Conservation (phyloP, 2,113 vertebrate species). For the Zosterops lateralis region DNA sequence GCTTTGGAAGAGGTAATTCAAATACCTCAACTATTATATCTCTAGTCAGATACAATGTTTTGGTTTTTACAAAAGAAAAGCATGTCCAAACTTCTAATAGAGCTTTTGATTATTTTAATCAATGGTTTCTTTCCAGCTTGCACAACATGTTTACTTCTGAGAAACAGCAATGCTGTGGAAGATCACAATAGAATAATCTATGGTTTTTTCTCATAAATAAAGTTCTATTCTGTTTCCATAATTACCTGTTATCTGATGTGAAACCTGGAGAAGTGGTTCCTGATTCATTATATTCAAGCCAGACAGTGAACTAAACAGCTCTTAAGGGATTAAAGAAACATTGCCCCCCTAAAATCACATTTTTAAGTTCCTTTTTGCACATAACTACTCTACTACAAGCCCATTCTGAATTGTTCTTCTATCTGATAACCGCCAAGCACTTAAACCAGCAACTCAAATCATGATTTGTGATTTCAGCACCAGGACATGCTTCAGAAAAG, state of each 20-base stretch:
- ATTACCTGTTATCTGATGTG: slow-evolving; percentile 49
- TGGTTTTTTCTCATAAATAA: not conserved
- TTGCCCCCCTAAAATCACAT: not conserved
- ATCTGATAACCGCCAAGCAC: not conserved
- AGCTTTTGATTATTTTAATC: slow-evolving; percentile 42
- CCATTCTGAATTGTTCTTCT: not conserved
- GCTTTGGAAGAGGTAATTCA: not conserved
- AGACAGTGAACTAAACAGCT: not conserved
- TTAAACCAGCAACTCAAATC: not conserved
- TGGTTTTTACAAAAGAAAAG: not conserved
- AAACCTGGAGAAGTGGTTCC: not conserved
- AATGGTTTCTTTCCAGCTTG: not conserved
- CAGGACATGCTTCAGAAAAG: not conserved
- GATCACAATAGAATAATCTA: slow-evolving; percentile 38
- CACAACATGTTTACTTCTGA: slow-evolving; percentile 30
- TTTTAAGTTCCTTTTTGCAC: not conserved
- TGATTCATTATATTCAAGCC: not conserved
- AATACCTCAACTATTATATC: not conserved
- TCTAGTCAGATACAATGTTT: not conserved
- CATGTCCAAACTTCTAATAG: not conserved
- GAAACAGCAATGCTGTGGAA: not conserved
- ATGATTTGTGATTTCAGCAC: not conserved
- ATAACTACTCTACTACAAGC: not conserved
- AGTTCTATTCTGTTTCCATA: slow-evolving; percentile 25
- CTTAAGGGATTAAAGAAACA: slow-evolving; percentile 12